Evolutionary conservation across 2,888 invertebrate genomes (phyloP).

Genomic region (Nebria brevicollis): DNA sequence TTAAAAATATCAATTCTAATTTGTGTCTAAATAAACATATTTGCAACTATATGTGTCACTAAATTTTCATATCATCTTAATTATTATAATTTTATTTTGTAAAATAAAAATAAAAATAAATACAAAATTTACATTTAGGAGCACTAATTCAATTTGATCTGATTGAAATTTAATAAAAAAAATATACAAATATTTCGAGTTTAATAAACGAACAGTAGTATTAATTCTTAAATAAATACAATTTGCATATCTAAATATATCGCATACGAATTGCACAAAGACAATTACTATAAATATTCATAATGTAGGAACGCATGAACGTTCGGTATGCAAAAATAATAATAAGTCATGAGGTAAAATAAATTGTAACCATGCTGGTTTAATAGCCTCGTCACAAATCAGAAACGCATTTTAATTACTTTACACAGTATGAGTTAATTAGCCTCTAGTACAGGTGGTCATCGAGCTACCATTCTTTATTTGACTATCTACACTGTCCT

Average conservation of each 20-base stretch:
- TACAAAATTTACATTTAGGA: no score
- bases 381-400: slow-evolving; percentile 14
- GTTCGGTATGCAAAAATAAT: not conserved
- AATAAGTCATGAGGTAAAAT: not conserved
- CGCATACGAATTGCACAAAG: not conserved
- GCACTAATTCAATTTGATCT: no score
- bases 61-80: not conserved
- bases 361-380: not conserved
- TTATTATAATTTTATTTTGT: no score
- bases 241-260: not conserved
- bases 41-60: no score
- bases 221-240: not conserved
- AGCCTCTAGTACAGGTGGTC: slow-evolving; percentile 5
- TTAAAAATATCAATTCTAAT: not conserved
- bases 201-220: no score
- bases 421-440: slow-evolving; percentile 13
- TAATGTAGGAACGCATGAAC: not conserved
- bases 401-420: slow-evolving; percentile 5
- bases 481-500: not conserved
- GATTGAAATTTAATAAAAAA: no score
- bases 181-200: no score
- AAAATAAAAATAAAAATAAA: no score
- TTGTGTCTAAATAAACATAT: not conserved
- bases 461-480: not conserved
- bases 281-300: not conserved